phyloP scores from a whole-genome alignment of 2,797 vertebrate genomes.

The Hemibagrus guttatus region DNA sequence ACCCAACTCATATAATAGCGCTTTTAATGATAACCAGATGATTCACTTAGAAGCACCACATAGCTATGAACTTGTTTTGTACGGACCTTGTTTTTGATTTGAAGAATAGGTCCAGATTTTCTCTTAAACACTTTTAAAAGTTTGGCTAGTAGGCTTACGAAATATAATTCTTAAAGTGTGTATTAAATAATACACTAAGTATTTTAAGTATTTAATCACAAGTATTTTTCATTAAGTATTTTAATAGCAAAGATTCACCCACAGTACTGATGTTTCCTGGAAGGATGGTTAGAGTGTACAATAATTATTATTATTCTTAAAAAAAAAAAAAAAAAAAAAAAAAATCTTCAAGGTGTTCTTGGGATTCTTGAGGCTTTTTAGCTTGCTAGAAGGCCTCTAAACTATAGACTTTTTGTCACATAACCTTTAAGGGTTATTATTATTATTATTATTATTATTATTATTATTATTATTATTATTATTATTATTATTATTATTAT shows the following conservation, averaged over 20 bases:
- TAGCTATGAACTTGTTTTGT: neutral
- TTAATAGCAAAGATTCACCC: neutral
- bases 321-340: neutral
- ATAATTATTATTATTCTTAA: neutral
- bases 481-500: neutral
- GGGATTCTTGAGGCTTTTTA: neutral
- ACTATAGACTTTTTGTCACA: neutral
- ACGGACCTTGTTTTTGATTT: neutral
- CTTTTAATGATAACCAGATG: conserved; percentile 20
- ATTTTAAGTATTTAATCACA: neutral
- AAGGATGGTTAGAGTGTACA: neutral
- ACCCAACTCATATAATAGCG: conserved; percentile 23
- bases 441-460: neutral
- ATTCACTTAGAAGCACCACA: neutral
- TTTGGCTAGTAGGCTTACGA: neutral
- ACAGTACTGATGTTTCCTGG: neutral
- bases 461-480: neutral
- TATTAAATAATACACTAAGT: neutral
- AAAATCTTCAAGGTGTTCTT: neutral
- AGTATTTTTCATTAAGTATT: neutral
- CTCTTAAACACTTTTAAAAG: neutral
- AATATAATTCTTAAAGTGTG: neutral
- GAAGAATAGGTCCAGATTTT: neutral
- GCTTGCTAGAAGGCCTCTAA: neutral
- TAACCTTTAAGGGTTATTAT: neutral